Conservation (phyloP, 1,140 invertebrate genomes). For the Phymorhynchus buccinoides region DNA sequence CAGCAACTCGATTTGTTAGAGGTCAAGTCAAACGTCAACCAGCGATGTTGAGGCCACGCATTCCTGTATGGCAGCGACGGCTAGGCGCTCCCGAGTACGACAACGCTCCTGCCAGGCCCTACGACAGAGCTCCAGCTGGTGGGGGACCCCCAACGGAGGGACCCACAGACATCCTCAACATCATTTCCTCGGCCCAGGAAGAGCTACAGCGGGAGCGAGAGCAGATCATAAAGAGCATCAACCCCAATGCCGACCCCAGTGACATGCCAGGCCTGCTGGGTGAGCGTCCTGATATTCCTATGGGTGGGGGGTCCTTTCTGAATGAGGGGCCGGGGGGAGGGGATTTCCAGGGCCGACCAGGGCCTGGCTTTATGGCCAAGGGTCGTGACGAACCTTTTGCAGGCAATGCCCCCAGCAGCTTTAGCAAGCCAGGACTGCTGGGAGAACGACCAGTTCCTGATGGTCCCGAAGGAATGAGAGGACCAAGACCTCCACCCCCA, state of each 20-base stretch:
- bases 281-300: background rate
- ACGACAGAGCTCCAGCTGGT: background rate
- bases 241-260: background rate
- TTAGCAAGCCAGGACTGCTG: slow-evolving; percentile 6
- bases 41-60: slow-evolving; percentile 14
- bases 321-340: background rate
- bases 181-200: background rate
- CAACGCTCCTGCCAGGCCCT: background rate
- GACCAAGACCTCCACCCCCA: background rate
- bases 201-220: slow-evolving; percentile 14
- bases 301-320: slow-evolving; percentile 18
- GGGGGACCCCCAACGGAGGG: background rate
- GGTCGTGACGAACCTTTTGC: background rate
- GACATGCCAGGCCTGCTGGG: slow-evolving; percentile 24
- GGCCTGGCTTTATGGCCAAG: background rate
- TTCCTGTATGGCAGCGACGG: slow-evolving; percentile 23
- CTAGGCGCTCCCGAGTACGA: background rate
- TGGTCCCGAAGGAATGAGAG: background rate
- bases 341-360: background rate
- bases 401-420: background rate
- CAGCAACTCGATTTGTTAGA: background rate
- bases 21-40: background rate
- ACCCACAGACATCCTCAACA: background rate
- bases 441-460: background rate
- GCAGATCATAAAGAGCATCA: background rate